These are phyloP conservation scores for Nebria salina DNA, from an alignment of 2,888 invertebrate species.

Conservation along the genomic window DNA sequence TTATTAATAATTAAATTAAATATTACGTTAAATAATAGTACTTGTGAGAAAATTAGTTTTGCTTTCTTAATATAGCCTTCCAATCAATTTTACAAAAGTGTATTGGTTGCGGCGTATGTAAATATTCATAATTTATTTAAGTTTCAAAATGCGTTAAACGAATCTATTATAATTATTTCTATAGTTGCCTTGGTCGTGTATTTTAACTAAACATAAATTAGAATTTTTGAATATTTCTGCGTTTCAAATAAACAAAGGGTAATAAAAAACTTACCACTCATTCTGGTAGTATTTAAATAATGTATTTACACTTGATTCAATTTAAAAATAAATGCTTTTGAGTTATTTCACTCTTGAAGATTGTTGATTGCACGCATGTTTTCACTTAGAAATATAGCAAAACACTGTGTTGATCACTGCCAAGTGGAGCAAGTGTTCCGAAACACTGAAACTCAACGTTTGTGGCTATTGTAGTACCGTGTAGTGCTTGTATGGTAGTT, in stretches of 20 bases:
- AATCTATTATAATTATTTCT: neutral
- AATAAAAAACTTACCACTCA: constrained; percentile 15
- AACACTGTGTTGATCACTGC: constrained; percentile 9
- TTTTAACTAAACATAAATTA: too few species aligned
- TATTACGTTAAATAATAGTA: too few species aligned
- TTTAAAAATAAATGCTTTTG: neutral
- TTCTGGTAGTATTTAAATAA: neutral
- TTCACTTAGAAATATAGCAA: constrained; percentile 2
- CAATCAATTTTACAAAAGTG: too few species aligned
- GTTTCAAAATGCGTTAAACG: neutral
- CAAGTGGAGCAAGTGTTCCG: neutral
- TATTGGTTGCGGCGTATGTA: too few species aligned
- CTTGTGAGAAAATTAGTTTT: too few species aligned
- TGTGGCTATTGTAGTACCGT: neutral
- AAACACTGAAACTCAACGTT: neutral
- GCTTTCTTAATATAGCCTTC: too few species aligned
- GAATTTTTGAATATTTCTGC: neutral
- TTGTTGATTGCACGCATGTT: neutral
- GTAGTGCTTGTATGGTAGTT: neutral
- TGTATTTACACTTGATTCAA: neutral
- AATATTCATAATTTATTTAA: neutral
- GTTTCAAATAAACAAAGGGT: neutral
- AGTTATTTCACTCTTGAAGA: neutral
- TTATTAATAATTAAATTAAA: too few species aligned
- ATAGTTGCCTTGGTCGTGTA: neutral